Evolutionary conservation across 2,113 vertebrate species (phyloP).

Genomic region (Thunnus maccoyii): DNA sequence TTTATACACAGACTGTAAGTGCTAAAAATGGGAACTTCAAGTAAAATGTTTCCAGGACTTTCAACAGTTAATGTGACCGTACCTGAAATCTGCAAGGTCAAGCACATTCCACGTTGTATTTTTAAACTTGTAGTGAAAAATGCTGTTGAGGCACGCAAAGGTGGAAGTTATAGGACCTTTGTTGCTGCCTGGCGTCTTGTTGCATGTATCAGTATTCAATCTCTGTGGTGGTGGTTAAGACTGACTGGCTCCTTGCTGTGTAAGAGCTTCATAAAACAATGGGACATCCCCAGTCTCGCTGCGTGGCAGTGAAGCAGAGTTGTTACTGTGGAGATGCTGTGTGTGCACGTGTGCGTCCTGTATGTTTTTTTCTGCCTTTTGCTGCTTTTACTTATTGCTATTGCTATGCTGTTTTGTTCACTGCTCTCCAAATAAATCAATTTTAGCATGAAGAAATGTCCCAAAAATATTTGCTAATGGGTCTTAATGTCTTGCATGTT

Average conservation of each 20-base stretch:
- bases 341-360: slow-evolving; percentile 15
- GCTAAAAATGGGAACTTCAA: too few species aligned
- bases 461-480: not conserved
- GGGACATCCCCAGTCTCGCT: slow-evolving; percentile 20
- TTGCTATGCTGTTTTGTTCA: slow-evolving; percentile 20
- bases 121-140: slow-evolving; percentile 10
- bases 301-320: slow-evolving; percentile 30
- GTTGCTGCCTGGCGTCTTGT: not conserved
- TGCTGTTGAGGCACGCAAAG: not conserved
- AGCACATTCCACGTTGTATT: slow-evolving; percentile 19
- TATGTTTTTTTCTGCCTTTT: not conserved
- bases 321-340: slow-evolving; percentile 42
- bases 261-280: slow-evolving; percentile 50
- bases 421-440: not conserved
- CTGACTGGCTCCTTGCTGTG: slow-evolving; percentile 2
- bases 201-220: slow-evolving; percentile 15
- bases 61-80: not conserved
- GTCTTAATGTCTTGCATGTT: not conserved
- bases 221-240: not conserved
- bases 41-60: not conserved
- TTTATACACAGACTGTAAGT: too few species aligned
- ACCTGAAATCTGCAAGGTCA: not conserved
- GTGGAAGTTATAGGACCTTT: not conserved
- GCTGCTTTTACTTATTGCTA: not conserved
- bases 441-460: not conserved